Percentiles rank a stretch among this genome's conserved stretches.
These are phyloP conservation scores for Micrasema longulum DNA, from an alignment of 1,140 invertebrate genomes.

Conservation along the genomic window DNA sequence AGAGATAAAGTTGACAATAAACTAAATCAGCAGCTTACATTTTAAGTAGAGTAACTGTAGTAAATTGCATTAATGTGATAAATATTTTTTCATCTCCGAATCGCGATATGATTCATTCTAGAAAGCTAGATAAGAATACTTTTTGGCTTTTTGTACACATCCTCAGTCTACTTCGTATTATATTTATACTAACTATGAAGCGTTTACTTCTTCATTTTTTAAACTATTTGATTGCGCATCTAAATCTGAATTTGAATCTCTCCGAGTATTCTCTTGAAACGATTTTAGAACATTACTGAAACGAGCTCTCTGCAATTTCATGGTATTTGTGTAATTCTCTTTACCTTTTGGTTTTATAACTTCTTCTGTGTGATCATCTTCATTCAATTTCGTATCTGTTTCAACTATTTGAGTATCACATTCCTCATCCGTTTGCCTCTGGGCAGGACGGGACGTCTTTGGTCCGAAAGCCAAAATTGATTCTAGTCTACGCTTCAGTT, in stretches of 20 bases:
- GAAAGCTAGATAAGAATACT: no score
- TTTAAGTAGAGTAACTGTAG: no score
- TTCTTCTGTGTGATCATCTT: constrained; percentile 10
- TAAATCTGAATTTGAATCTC: constrained; percentile 7
- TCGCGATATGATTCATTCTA: no score
- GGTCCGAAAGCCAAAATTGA: constrained; percentile 12
- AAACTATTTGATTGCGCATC: neutral
- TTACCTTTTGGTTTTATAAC: constrained; percentile 24
- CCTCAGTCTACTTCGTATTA: no score
- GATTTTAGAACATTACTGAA: constrained; percentile 50
- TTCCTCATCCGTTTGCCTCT: neutral
- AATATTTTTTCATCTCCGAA: no score
- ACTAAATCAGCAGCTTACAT: no score
- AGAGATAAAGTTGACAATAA: no score
- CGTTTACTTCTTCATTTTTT: no score
- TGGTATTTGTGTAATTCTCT: constrained; percentile 46
- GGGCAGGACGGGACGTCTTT: neutral
- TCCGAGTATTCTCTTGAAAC: constrained; percentile 30
- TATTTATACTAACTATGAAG: no score
- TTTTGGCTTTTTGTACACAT: no score
- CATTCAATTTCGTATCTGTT: neutral
- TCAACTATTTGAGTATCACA: no score
- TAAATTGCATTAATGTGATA: no score
- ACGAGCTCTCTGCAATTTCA: constrained; percentile 48
- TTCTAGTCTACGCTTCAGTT: constrained; percentile 38